A percentile compares a stretch with the other conserved stretches of the same genome.
Conservation (phyloP, 2,888 invertebrate species). For the Teleiodes luculella region DNA sequence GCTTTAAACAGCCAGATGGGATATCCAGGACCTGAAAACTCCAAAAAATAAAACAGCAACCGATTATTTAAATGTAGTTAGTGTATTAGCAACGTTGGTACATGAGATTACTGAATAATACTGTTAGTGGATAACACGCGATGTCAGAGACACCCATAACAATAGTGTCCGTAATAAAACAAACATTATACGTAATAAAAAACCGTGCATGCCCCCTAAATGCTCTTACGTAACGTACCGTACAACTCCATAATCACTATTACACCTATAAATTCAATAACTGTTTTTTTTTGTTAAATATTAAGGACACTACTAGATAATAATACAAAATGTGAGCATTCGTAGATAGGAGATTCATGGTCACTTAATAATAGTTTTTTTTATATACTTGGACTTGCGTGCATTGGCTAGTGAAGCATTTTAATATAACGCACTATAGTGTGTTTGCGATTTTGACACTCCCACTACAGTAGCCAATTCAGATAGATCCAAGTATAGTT, state of each 20-base stretch:
- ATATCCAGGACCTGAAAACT: not conserved
- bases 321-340: conserved; percentile 74
- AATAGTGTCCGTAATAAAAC: conserved; percentile 42
- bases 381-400: not conserved
- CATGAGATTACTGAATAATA: conserved; percentile 77
- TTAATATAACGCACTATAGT: not conserved
- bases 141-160: conserved; percentile 42
- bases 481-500: not conserved
- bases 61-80: conserved; percentile 72
- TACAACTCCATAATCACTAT: conserved; percentile 57
- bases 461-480: conserved; percentile 4
- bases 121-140: conserved; percentile 59
- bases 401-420: not conserved
- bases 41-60: conserved; percentile 37
- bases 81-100: conserved; percentile 79
- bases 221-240: conserved; percentile 47
- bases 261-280: conserved; percentile 75
- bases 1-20: no score
- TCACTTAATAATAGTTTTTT: conserved; percentile 39
- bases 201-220: conserved; percentile 64
- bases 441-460: no score
- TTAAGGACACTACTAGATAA: conserved; percentile 65
- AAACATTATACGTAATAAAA: conserved; percentile 33
- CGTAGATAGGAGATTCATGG: conserved; percentile 58
- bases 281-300: conserved; percentile 46